phyloP scores from a whole-genome alignment of 2,797 vertebrate species.

The Sebastolobus altivelis region DNA sequence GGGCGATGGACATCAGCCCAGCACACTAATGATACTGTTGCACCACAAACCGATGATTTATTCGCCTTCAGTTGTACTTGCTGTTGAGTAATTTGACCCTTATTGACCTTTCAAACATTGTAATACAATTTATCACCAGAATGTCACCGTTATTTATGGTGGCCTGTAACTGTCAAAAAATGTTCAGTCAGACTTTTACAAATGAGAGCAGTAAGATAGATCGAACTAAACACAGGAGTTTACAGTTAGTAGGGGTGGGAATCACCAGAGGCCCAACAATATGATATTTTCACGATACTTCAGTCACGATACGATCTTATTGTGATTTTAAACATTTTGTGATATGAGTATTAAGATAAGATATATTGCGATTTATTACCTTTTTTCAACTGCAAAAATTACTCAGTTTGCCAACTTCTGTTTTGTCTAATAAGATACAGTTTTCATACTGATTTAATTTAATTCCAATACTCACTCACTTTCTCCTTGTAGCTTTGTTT shows the following conservation, averaged over 20 bases:
- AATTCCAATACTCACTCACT: no score
- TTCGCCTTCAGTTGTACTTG: background rate
- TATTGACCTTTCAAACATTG: background rate
- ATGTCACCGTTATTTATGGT: background rate
- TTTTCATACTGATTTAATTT: no score
- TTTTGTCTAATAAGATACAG: no score
- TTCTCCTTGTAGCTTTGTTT: no score
- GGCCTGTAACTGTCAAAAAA: slow-evolving; percentile 1
- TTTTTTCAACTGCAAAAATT: no score
- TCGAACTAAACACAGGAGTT: background rate
- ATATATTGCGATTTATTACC: no score
- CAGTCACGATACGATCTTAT: no score
- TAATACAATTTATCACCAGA: background rate
- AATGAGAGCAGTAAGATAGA: background rate
- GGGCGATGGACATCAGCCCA: slow-evolving; percentile 1
- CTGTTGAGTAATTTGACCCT: background rate
- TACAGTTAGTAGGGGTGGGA: background rate
- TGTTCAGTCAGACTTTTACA: background rate
- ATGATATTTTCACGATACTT: no score
- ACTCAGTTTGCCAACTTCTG: no score
- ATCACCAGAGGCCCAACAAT: no score
- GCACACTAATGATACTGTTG: slow-evolving; percentile 23
- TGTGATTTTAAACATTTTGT: no score
- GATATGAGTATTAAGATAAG: no score
- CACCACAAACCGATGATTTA: slow-evolving; percentile 5